Evolutionary conservation across 1,140 invertebrate genomes (phyloP).

Genomic region (Campoletis sonorensis): DNA sequence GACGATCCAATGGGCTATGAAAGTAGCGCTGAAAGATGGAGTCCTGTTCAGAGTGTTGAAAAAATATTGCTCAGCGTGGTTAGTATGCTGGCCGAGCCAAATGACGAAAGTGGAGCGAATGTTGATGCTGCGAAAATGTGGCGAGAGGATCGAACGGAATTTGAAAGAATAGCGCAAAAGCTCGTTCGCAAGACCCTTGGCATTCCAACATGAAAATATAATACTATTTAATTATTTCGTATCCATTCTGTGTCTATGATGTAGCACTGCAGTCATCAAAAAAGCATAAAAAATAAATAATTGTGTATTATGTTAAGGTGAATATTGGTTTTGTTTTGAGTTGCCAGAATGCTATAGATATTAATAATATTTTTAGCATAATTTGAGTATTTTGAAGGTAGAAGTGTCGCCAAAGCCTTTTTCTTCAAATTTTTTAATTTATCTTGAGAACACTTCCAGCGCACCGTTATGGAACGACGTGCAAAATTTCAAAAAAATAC

Average conservation of each 20-base stretch:
- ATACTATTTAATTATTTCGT: conserved; percentile 1
- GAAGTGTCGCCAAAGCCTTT: too few species aligned
- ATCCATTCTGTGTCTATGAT: neutral
- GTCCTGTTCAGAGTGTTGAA: conserved; percentile 99
- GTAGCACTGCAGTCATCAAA: neutral
- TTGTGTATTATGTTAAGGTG: conserved; percentile 17
- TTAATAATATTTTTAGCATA: neutral
- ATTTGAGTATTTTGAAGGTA: too few species aligned
- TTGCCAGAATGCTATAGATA: conserved; percentile 8
- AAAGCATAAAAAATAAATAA: conserved; percentile 5
- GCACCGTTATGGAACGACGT: too few species aligned
- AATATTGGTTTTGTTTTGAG: conserved; percentile 27
- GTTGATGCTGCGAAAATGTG: conserved; percentile 99
- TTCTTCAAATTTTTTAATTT: neutral
- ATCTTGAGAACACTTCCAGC: too few species aligned
- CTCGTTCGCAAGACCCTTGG: conserved; percentile 95
- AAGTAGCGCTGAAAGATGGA: conserved; percentile 97
- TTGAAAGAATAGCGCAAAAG: conserved; percentile 94
- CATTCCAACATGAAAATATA: conserved; percentile 75
- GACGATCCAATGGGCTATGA: conserved; percentile 99
- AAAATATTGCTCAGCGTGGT: conserved; percentile 99
- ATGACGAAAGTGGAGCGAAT: conserved; percentile 99
- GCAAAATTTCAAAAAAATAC: too few species aligned
- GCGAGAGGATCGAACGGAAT: conserved; percentile 95
- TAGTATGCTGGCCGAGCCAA: conserved; percentile 99